These are phyloP conservation scores for Papilio elwesi DNA, from an alignment of 2,888 invertebrate genomes.

Conservation along the genomic window DNA sequence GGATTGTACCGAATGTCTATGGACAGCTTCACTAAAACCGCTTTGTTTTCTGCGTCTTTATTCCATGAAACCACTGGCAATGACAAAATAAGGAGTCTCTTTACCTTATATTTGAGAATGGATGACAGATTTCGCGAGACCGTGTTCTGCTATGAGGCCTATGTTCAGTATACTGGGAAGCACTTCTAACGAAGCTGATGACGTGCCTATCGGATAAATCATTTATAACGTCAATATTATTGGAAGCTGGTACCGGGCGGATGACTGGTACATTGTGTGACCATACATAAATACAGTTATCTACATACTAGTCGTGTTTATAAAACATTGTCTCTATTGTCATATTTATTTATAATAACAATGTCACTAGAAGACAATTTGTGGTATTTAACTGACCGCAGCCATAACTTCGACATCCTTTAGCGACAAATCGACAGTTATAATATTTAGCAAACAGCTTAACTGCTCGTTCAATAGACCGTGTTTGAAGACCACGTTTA, in stretches of 20 bases:
- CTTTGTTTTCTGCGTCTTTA: too few relatives aligned
- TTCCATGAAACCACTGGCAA: too few relatives aligned
- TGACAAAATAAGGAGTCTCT: not conserved
- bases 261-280: conserved; percentile 10
- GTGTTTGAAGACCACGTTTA: too few relatives aligned
- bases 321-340: conserved; percentile 30
- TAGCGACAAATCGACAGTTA: not conserved
- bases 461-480: too few relatives aligned
- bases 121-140: not conserved
- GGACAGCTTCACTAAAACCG: too few relatives aligned
- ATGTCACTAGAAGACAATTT: conserved; percentile 2
- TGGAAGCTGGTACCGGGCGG: not conserved
- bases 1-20: too few relatives aligned
- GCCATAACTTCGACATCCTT: not conserved
- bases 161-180: not conserved
- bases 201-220: not conserved
- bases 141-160: not conserved
- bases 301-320: conserved; percentile 15
- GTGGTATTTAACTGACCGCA: not conserved
- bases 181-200: not conserved
- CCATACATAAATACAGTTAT: conserved; percentile 8
- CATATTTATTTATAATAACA: conserved; percentile 11
- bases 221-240: conserved; percentile 31
- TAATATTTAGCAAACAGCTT: too few relatives aligned
- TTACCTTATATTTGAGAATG: conserved; percentile 4